Base-by-base conservation (phyloP, 1,140 invertebrate genomes). In the Diploscapter pachys region DNA sequence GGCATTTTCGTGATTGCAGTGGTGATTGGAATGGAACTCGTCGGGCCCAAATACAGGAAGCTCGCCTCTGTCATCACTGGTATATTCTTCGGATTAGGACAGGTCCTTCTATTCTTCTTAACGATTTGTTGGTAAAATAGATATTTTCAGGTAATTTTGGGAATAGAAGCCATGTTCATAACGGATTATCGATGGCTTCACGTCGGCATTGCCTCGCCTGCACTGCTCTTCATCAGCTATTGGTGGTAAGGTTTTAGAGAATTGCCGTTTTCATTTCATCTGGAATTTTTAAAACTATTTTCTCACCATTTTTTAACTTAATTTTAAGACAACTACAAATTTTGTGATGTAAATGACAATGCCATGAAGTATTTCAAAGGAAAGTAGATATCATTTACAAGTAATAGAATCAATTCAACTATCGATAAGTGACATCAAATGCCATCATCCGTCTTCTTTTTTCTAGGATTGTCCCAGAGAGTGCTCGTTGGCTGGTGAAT, bases 11-110 rank as follows among this genome's bases (percentile, higher is more conserved):
- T 85, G 31, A 85, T 86, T 61, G 83, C 83, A 48, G 84, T 86
- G 31, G 81, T 85, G 50, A 85, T 85, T 70, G 85, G 83, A 49
- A 86, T 85, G 85, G 88, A 88, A 73, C 68, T 88, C 9, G 87
- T 87, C 70, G 80, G 85, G 4, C 84, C 87, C 2, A 75, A 81
- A 48, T 81, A 87, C 68, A 79, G 88, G 49, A 86, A 87, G 55
- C 81, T 86, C 56, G 87, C 86, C 13, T 87, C 87, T 2, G 83
- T 85, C 3, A 78, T 88, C 53, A 79, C 87, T 11, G 88, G 88
- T 67, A 79, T 84, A 49, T 87, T 87, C 77, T 88, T 88, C 81
- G 85, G 86, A 5, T 67, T 83, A 5, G 83, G 81, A 51, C 83
- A 88, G 13, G 82, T 87, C 66, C 49, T 66, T 31, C 62, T 69